A percentile compares a stretch with the other conserved stretches of the same genome.
Evolutionary conservation across 2,797 vertebrate species (phyloP).

Genomic region (Chelon auratus): DNA sequence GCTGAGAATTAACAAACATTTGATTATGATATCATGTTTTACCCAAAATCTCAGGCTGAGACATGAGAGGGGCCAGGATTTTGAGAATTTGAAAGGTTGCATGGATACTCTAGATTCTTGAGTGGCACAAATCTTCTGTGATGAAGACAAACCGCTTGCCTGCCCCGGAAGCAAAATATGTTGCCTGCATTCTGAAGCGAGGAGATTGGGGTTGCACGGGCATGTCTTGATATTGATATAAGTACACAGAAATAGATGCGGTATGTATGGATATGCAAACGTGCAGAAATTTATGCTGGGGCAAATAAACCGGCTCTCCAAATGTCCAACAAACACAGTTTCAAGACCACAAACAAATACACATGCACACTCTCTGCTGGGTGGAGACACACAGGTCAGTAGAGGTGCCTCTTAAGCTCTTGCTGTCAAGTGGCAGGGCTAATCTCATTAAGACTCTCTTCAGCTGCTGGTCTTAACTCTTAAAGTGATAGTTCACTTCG

Average conservation of each 20-base stretch:
- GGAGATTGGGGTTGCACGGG: constrained; percentile 15
- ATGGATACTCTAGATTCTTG: constrained; percentile 58
- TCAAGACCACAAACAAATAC: constrained; percentile 35
- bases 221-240: constrained; percentile 20
- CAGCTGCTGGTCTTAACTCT: constrained; percentile 59
- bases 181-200: constrained; percentile 19
- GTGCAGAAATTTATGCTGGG: background rate
- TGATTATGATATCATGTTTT: constrained; percentile 55
- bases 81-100: constrained; percentile 14
- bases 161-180: constrained; percentile 15
- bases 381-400: constrained; percentile 66
- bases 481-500: constrained; percentile 67
- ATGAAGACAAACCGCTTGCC: constrained; percentile 39
- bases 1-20: constrained; percentile 68
- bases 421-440: constrained; percentile 78
- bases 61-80: constrained; percentile 8
- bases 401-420: constrained; percentile 71
- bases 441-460: constrained; percentile 82
- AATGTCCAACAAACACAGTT: constrained; percentile 5
- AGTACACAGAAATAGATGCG: background rate
- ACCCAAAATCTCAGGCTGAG: constrained; percentile 13
- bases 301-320: background rate
- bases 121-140: constrained; percentile 50
- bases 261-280: background rate
- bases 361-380: constrained; percentile 47